phyloP scores from a whole-genome alignment of 1,140 invertebrate species.

The Drosophila repleta region DNA sequence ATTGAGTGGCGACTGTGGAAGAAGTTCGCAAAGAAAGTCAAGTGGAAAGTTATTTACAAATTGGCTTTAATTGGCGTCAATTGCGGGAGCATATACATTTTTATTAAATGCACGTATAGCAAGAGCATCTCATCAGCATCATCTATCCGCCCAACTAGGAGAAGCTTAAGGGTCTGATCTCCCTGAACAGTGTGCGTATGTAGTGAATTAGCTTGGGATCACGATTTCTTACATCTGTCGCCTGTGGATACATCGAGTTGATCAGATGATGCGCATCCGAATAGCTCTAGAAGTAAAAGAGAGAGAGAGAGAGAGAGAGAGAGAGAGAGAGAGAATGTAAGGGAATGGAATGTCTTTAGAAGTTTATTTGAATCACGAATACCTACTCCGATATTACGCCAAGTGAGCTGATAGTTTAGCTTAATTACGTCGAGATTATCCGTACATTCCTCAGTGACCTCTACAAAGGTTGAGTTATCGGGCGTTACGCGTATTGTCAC shows the following conservation, averaged over 20 bases:
- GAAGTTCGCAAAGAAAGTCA: conserved; percentile 8
- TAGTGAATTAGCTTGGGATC: conserved; percentile 63
- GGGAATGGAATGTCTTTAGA: no score
- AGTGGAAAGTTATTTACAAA: conserved; percentile 44
- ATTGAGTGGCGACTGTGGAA: background rate
- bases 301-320: background rate
- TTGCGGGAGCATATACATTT: conserved; percentile 49
- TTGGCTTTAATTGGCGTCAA: conserved; percentile 64
- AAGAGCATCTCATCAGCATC: background rate
- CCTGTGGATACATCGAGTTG: conserved; percentile 67
- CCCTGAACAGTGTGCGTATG: conserved; percentile 57
- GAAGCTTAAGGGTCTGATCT: conserved; percentile 68
- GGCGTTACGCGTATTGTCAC: conserved; percentile 64
- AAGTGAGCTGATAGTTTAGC: conserved; percentile 54
- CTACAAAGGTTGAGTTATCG: conserved; percentile 65
- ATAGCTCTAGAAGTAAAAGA: conserved; percentile 37
- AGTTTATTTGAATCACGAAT: no score
- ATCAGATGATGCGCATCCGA: conserved; percentile 71
- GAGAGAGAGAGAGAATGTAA: background rate
- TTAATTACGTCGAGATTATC: conserved; percentile 48
- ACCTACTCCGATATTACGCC: conserved; percentile 72
- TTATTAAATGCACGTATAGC: conserved; percentile 1
- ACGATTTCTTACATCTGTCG: conserved; percentile 60
- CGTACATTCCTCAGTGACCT: conserved; percentile 62
- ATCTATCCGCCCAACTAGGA: conserved; percentile 34